phyloP scores from a whole-genome alignment of 2,113 vertebrate genomes.

The Motacilla alba region DNA sequence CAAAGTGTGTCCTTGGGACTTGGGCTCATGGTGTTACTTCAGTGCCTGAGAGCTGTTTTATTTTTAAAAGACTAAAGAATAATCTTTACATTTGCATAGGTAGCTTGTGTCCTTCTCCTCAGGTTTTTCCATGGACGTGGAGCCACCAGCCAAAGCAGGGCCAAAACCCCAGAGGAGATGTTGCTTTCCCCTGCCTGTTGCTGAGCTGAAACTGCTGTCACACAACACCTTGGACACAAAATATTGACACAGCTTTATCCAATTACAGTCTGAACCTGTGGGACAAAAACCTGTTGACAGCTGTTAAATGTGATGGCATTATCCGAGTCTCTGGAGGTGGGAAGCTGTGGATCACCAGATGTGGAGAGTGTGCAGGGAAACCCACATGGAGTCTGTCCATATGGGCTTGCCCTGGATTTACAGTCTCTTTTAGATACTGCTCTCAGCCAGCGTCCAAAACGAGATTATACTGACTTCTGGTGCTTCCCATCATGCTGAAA shows the following conservation, averaged over 20 bases:
- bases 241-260: constrained; percentile 11
- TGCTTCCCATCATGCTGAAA: background rate
- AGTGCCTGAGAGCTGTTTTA: background rate
- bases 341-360: constrained; percentile 2
- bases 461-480: background rate
- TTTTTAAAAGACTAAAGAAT: background rate
- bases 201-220: background rate
- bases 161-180: background rate
- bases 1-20: background rate
- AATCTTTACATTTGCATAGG: background rate
- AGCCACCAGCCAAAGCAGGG: background rate
- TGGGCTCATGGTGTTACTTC: background rate
- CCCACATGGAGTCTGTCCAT: background rate
- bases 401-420: background rate
- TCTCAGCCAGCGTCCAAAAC: background rate
- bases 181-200: background rate
- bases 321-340: background rate
- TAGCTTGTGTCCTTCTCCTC: background rate
- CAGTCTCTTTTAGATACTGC: background rate
- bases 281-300: background rate
- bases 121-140: background rate
- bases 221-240: background rate
- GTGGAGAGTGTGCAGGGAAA: background rate
- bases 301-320: constrained; percentile 33
- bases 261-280: background rate